A percentile compares a stretch with the other conserved stretches of the same genome.
These are phyloP conservation scores for Corythoichthys intestinalis DNA, from an alignment of 2,113 vertebrate species.

Conservation along the genomic window DNA sequence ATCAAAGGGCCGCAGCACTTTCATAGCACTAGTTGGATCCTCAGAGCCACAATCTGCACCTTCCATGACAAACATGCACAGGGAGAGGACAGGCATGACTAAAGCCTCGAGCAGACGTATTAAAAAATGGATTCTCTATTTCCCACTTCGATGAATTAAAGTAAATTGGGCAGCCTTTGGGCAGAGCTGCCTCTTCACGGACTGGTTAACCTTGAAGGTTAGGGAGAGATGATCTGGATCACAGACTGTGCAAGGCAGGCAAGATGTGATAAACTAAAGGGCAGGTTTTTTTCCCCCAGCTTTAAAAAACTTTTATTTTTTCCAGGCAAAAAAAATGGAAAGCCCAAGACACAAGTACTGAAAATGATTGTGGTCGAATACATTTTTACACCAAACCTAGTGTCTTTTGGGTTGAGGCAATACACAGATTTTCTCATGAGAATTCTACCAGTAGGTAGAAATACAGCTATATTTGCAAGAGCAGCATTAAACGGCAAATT, in stretches of 20 bases:
- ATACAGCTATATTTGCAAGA: slow-evolving; percentile 35
- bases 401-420: slow-evolving; percentile 12
- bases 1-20: slow-evolving; percentile 68
- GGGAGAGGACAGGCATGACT: slow-evolving; percentile 64
- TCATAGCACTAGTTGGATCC: slow-evolving; percentile 43
- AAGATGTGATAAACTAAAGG: slow-evolving; percentile 19
- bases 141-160: slow-evolving; percentile 57
- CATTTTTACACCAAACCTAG: background rate
- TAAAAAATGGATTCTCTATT: slow-evolving; percentile 63
- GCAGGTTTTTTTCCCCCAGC: slow-evolving; percentile 6
- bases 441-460: slow-evolving; percentile 34
- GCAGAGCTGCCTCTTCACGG: slow-evolving; percentile 25
- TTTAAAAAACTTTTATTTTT: background rate
- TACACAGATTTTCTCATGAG: slow-evolving; percentile 11
- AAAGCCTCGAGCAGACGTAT: slow-evolving; percentile 54
- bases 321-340: background rate
- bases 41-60: slow-evolving; percentile 47
- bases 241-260: slow-evolving; percentile 11
- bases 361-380: background rate
- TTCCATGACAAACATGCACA: slow-evolving; percentile 39
- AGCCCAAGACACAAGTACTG: background rate
- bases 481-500: slow-evolving; percentile 13
- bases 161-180: slow-evolving; percentile 41
- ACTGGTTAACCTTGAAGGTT: slow-evolving; percentile 23
- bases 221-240: slow-evolving; percentile 42